Base-by-base conservation (phyloP, 1,140 invertebrate species). In the Acromyrmex echinatior region DNA sequence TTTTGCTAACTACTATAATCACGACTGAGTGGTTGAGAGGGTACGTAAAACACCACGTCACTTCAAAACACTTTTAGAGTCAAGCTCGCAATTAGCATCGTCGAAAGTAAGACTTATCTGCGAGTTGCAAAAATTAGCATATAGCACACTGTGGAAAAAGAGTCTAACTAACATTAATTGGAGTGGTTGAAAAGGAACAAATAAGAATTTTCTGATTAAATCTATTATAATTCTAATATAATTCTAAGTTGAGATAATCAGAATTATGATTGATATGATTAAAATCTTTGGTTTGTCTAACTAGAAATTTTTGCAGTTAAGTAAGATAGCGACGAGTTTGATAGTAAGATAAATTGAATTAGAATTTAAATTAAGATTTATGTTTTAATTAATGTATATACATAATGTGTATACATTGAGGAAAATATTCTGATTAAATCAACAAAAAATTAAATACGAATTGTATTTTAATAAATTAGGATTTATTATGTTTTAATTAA, bases 1-100 rank as follows among this genome's bases (percentile, higher is more conserved):
- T 60, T 73, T 49, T 63, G 39, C 18, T 51, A 76, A 84, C 56
- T 35, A 84, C 70, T 62, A 28, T 76, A 84, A 84, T 84, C 39
- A 81, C 51, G 39, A 21, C 39, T 4, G 45, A 73, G n/a, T 31
- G 53, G n/a, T 28, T 65, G 16, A 16, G 49, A 68, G 25, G 65
- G 39, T 21, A 45, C 25, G 25, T 35, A 74, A 82, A 82, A 49
- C 18, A 49, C 35, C 35, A 73, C 45, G 39, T 74, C 7, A 68
- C 16, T 49, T 21, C 35, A 12, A 28, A 31, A 76, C 80, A 21
- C 39, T 74, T 51, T 56, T 12, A 31, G 6, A 68, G 14, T 14
- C 35, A 28, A 31, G 6, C 10, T 25, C 9, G 12, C 65, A 16
- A 45, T 31, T n/a, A 39, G 31, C 49, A 56, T n/a, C 39, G 12